Conservation (phyloP, 2,797 vertebrate species). For the Clamator glandarius region DNA sequence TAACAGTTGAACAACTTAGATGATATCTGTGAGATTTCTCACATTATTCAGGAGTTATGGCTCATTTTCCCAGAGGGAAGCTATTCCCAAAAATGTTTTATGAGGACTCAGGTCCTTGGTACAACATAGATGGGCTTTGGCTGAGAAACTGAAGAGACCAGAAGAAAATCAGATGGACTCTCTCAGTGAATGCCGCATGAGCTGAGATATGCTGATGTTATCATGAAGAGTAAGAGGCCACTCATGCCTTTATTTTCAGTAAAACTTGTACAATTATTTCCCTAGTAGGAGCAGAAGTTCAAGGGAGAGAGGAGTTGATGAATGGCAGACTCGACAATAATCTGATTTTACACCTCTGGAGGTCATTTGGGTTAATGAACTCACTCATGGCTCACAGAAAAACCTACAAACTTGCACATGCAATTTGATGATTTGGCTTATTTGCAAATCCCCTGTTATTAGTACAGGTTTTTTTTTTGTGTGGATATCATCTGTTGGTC, state of each 20-base stretch:
- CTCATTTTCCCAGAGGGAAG: background rate
- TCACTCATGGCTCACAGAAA: background rate
- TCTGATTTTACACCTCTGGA: conserved; percentile 2
- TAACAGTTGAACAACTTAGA: background rate
- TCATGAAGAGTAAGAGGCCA: background rate
- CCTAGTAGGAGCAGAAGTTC: background rate
- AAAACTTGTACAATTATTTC: background rate
- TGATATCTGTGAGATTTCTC: background rate
- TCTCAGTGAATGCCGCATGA: background rate
- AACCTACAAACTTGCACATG: background rate
- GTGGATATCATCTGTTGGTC: conserved; percentile 4
- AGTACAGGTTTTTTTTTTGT: background rate
- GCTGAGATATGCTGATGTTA: background rate
- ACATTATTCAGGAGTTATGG: background rate
- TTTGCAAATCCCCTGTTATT: background rate
- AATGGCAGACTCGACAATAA: conserved; percentile 31
- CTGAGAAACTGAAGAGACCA: background rate
- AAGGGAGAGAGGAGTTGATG: conserved; percentile 24
- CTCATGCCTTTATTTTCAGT: background rate
- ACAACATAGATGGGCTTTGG: background rate
- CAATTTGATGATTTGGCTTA: conserved; percentile 7
- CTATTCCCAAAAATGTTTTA: background rate
- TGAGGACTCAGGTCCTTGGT: background rate
- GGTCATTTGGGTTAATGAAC: conserved; percentile 21
- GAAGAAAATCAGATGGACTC: background rate